Base-by-base conservation (phyloP, 2,888 invertebrate species). In the Cantharis rufa region DNA sequence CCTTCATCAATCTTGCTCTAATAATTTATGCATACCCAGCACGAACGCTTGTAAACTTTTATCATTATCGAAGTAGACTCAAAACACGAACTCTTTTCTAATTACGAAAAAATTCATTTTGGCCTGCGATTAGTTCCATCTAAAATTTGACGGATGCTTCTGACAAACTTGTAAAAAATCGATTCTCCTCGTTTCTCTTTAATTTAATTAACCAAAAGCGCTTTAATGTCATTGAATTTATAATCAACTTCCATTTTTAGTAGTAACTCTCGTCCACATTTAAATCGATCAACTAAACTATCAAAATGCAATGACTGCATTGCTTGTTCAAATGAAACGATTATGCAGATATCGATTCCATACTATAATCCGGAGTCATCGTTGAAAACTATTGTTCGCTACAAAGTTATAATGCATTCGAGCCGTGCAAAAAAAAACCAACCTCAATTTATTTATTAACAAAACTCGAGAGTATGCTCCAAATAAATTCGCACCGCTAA, bases 1-100 rank as follows among this genome's bases (percentile, higher is more conserved):
- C 74, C 78, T 79, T 80, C 84, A 84, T 84, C 82, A 84, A 83
- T 84, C 84, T 83, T 83, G 80, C 82, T 81, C 81, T 82, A 83
- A 84, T 82, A 82, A 84, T 83, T 82, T 83, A 82, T 83, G 82
- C 81, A 79, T 81, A 82, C 80, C 82, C 77, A 78, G 78, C 79
- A 81, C 77, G 80, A 78, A 77, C 81, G 80, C 77, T 77, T 78
- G 79, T 77, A 81, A 83, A 83, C 81, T 83, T 83, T 83, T 83
- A 82, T 83, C 82, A 82, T 83, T 83, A 83, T 79, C 80, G 74
- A 78, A 78, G 78, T 74, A 78, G 74, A 76, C 78, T 76, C 78
- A 76, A 76, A 78, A 78, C 76, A 72, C 76, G 78, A 78, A 78
- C 78, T 78, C 78, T 78, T 76, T 79, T 78, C 79, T 81, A 82